Conservation (phyloP, 2,888 invertebrate genomes). For the Sarcophaga subvicina region DNA sequence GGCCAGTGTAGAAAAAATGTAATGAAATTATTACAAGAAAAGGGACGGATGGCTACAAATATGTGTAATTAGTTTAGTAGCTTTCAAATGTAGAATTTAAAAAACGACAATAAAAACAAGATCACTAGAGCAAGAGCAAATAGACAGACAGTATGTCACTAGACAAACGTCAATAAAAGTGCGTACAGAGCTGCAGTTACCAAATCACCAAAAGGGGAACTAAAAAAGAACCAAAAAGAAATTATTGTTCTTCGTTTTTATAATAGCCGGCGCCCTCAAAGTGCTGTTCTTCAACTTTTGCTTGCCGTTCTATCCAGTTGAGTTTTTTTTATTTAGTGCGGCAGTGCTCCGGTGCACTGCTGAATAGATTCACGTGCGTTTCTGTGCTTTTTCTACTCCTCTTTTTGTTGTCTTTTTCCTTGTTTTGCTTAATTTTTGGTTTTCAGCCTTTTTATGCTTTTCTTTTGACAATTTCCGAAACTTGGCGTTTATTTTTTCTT, state of each 20-base stretch:
- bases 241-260: constrained; percentile 18
- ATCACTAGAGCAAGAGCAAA: constrained; percentile 1
- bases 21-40: not conserved
- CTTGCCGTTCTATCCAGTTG: constrained; percentile 31
- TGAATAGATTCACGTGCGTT: constrained; percentile 51
- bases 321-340: constrained; percentile 31
- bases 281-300: constrained; percentile 17
- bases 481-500: constrained; percentile 57
- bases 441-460: constrained; percentile 33
- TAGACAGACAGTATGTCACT: constrained; percentile 6
- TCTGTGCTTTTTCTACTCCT: constrained; percentile 44
- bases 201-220: not conserved
- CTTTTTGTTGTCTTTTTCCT: constrained; percentile 26
- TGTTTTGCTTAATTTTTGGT: constrained; percentile 44
- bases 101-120: not conserved
- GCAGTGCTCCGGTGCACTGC: constrained; percentile 1
- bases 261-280: constrained; percentile 14
- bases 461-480: constrained; percentile 68
- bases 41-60: not conserved
- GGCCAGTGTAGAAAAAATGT: not conserved
- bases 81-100: not conserved
- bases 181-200: not conserved
- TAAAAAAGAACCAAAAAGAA: not conserved
- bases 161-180: constrained; percentile 14
- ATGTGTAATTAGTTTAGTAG: constrained; percentile 9